These are phyloP conservation scores for Noctuana brunneofusca DNA, from an alignment of 2,888 invertebrate species.

Conservation along the genomic window DNA sequence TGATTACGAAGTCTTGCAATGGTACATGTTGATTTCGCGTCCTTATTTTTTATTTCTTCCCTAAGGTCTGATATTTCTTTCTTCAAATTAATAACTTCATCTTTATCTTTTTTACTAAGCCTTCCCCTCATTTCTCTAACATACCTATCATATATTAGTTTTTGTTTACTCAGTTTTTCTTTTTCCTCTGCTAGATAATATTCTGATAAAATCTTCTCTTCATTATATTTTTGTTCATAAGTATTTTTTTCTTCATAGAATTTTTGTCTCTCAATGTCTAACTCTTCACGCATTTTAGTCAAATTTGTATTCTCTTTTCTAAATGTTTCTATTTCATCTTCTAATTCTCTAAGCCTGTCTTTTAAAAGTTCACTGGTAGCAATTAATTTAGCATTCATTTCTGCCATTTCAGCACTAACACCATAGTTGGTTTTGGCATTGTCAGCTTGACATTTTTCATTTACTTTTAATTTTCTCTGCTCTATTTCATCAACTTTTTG, in stretches of 20 bases:
- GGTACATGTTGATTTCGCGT: constrained; percentile 87
- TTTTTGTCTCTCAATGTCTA: constrained; percentile 84
- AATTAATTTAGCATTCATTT: constrained; percentile 75
- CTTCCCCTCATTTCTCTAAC: constrained; percentile 87
- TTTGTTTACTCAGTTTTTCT: constrained; percentile 86
- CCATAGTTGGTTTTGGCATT: constrained; percentile 55
- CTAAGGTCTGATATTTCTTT: constrained; percentile 85
- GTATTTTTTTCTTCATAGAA: constrained; percentile 84
- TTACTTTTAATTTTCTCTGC: constrained; percentile 43
- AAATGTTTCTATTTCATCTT: constrained; percentile 84
- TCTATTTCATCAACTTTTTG: constrained; percentile 3
- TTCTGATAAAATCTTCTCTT: constrained; percentile 85
- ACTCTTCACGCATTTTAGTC: constrained; percentile 81
- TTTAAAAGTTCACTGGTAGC: constrained; percentile 84
- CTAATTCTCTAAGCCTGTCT: constrained; percentile 85
- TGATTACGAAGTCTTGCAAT: constrained; percentile 89
- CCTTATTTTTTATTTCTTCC: constrained; percentile 87
- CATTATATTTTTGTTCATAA: constrained; percentile 84
- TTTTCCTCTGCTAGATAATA: constrained; percentile 87
- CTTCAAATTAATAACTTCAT: constrained; percentile 85
- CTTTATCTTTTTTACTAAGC: constrained; percentile 86
- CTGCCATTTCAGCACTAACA: constrained; percentile 67
- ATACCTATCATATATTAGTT: constrained; percentile 85
- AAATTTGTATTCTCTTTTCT: constrained; percentile 76
- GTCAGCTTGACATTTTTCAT: constrained; percentile 56